Evolutionary conservation across 2,888 invertebrate species (phyloP), one percentile per base, ranked within the genome.

Genomic region (Troides aeacus): DNA sequence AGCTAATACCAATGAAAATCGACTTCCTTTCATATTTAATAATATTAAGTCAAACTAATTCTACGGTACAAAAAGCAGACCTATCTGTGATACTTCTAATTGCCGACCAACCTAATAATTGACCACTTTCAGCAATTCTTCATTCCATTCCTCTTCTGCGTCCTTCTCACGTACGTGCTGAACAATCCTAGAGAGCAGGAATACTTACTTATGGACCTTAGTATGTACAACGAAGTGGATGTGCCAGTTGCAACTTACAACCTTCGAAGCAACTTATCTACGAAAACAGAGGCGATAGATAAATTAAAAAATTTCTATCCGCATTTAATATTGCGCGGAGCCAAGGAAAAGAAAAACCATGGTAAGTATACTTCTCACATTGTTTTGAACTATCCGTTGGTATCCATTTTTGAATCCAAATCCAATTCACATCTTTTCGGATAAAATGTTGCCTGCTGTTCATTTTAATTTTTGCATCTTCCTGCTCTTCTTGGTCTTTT

Each of bases 81-180:
- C 12, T 2, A 2, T 17, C 12, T 46, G 4, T 46, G 12, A 15
- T 15, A 12, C 15, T 46, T 46, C 4, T 46, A 15, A 46, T 12
- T 12, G 46, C 12, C 12, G 46, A 46, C 1, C 15, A 15, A 46
- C 46, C 15, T 15, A 46, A 46, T 12, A 30, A 42, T 46, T 46
- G 12, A 46, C 42, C 50, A 68, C 6, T 74, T 73, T 21, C 70
- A 75, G 75, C 74, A 75, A 74, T 58, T 73, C 57, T 7, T 73
- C 7, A 30, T 72, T 36, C 75, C 75, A 12, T 59, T 71, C n/a
- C 21, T 60, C 18, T 58, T 71, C 39, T 69, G 69, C 61, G 57
- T 66, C 6, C 23, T 73, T 39, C 23, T 74, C n/a, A 72, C 71
- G 1, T 39, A 69, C 36, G 36, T 66, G 6, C 69, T 71, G 21